Percentiles rank a stretch among this genome's conserved stretches.
Evolutionary conservation across 2,797 vertebrate species (phyloP).

Genomic region (Hirundo rustica): DNA sequence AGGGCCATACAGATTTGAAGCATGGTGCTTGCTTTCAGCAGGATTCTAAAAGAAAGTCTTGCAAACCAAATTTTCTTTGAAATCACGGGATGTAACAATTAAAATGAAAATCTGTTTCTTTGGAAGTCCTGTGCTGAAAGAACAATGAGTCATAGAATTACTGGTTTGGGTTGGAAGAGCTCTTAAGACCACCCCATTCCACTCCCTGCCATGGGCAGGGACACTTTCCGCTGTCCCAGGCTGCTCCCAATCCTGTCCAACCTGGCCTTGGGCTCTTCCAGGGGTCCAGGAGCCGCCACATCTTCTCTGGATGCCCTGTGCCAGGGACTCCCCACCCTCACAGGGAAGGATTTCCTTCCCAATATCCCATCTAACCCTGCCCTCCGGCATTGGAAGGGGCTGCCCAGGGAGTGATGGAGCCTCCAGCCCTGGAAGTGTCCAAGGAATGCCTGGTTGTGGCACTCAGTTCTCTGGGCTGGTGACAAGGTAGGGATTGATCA

Average conservation of each 20-base stretch:
- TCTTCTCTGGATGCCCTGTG: fast-evolving
- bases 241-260: fast-evolving
- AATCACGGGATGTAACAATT: neutral
- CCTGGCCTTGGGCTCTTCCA: neutral
- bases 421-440: neutral
- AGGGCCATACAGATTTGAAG: neutral
- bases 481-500: fast-evolving
- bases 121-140: neutral
- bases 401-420: neutral
- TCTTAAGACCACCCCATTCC: neutral
- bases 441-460: fast-evolving
- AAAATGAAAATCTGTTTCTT: neutral
- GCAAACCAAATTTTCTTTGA: neutral
- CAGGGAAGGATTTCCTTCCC: neutral
- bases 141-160: neutral
- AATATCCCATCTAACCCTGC: fast-evolving
- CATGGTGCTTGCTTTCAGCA: neutral
- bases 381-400: neutral
- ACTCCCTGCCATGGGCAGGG: neutral
- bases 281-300: neutral
- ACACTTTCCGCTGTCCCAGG: fast-evolving
- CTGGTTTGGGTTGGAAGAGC: neutral
- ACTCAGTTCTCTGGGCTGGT: neutral
- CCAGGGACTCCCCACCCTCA: fast-evolving
- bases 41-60: neutral